A percentile compares a stretch with the other conserved stretches of the same genome.
Conservation (phyloP, 2,888 invertebrate genomes). For the Cataglyphis cursor region DNA sequence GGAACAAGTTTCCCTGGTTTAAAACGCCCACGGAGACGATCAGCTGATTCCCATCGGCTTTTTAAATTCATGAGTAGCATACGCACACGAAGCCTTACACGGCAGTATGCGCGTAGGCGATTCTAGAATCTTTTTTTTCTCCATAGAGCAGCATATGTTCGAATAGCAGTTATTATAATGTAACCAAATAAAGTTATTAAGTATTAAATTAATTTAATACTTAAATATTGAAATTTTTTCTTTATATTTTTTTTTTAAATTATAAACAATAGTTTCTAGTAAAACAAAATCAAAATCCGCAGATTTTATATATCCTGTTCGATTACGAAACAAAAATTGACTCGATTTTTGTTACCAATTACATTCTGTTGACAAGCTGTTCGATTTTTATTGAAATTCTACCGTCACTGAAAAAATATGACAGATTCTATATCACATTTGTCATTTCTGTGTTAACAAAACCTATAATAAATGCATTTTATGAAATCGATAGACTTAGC, state of each 20-base stretch:
- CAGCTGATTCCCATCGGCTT: conserved; percentile 63
- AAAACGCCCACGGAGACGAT: conserved; percentile 58
- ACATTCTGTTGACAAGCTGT: background rate
- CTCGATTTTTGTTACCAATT: background rate
- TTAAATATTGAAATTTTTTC: background rate
- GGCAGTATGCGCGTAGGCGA: background rate
- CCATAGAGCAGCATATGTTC: background rate
- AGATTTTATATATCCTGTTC: background rate
- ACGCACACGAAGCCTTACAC: background rate
- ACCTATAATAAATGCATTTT: background rate
- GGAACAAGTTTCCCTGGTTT: conserved; percentile 53
- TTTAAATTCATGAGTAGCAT: conserved; percentile 35
- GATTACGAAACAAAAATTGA: background rate
- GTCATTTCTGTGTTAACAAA: background rate
- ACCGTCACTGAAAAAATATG: background rate
- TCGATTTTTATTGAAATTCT: conserved; percentile 14
- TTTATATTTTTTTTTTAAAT: background rate
- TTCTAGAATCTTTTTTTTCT: background rate
- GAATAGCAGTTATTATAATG: background rate
- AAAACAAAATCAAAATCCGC: background rate
- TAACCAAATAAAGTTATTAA: background rate
- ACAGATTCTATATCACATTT: background rate
- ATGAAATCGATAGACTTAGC: conserved; percentile 8
- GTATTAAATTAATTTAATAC: no score
- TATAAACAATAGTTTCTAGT: background rate